Percentiles rank a stretch among this genome's conserved stretches.
Evolutionary conservation across 2,888 invertebrate species (phyloP).

Genomic region (Bombyx huttoni): DNA sequence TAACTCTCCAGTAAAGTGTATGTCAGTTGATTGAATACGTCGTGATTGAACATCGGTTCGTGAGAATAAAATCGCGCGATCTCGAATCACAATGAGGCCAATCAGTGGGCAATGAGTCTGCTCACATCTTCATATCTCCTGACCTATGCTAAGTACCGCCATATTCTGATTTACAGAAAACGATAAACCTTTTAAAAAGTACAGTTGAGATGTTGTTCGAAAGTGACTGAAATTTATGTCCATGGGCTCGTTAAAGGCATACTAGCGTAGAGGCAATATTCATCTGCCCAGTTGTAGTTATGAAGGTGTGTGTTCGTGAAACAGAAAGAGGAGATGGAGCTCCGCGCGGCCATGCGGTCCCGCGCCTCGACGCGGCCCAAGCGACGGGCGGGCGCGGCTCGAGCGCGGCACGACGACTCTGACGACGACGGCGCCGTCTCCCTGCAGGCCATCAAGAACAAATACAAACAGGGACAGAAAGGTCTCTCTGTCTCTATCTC

Average conservation of each 20-base stretch:
- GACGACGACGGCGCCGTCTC: slow-evolving; percentile 95
- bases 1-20: too few relatives aligned
- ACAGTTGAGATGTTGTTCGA: too few relatives aligned
- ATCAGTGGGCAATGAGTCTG: slow-evolving; percentile 40
- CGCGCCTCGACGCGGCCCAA: slow-evolving; percentile 64
- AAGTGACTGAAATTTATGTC: too few relatives aligned
- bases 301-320: slow-evolving; percentile 1
- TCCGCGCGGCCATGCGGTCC: slow-evolving; percentile 88
- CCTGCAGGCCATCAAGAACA: slow-evolving; percentile 93
- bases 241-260: too few relatives aligned
- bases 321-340: slow-evolving; percentile 96
- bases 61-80: slow-evolving; percentile 25
- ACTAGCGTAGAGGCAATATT: too few relatives aligned
- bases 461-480: slow-evolving; percentile 81
- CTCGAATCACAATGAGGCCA: slow-evolving; percentile 42
- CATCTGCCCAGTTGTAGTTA: too few relatives aligned
- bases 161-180: too few relatives aligned
- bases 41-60: slow-evolving; percentile 37
- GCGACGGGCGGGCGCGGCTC: slow-evolving; percentile 43
- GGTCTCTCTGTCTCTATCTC: slow-evolving; percentile 16
- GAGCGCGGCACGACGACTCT: slow-evolving; percentile 83
- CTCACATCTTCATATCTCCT: slow-evolving; percentile 17
- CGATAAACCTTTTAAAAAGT: too few relatives aligned
- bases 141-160: too few relatives aligned
- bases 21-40: slow-evolving; percentile 33